Percentiles rank a stretch among this genome's conserved stretches.
Conservation (phyloP, 2,113 vertebrate genomes). For the Typhlomys cinereus region DNA sequence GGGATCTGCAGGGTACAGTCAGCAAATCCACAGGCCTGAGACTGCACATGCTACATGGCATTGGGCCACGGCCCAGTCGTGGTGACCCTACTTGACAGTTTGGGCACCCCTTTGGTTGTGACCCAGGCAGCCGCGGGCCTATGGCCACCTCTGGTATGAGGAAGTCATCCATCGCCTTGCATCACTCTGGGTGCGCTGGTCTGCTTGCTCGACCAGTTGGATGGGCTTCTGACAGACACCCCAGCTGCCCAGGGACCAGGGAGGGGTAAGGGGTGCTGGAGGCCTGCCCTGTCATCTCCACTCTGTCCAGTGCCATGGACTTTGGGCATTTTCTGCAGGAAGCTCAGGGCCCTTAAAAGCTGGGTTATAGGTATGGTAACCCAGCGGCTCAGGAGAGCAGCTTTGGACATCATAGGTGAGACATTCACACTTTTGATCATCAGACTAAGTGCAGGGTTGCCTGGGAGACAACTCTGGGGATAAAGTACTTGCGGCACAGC, state of each 20-base stretch:
- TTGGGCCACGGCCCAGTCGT: neutral
- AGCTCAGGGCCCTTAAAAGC: neutral
- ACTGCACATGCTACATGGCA: no score
- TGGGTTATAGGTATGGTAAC: neutral
- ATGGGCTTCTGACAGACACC: slow-evolving; percentile 56
- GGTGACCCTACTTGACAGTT: neutral
- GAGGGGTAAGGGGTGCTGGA: slow-evolving; percentile 12
- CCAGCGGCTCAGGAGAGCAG: neutral
- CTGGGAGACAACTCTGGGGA: neutral
- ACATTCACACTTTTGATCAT: neutral
- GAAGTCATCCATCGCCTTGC: slow-evolving; percentile 57
- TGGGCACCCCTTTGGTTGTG: neutral
- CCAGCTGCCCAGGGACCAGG: slow-evolving; percentile 53
- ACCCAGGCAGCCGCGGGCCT: slow-evolving; percentile 14
- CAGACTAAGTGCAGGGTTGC: neutral
- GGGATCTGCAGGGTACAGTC: neutral
- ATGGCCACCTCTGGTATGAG: slow-evolving; percentile 61
- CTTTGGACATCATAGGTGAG: neutral
- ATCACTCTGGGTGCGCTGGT: slow-evolving; percentile 59
- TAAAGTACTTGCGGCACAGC: neutral
- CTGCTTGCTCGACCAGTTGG: slow-evolving; percentile 61
- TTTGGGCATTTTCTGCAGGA: neutral
- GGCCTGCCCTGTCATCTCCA: neutral
- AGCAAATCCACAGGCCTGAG: neutral
- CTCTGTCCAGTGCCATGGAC: neutral